Percentiles rank a stretch among this genome's conserved stretches.
Conservation (phyloP, 2,888 invertebrate species). For the Bombyx huttoni region DNA sequence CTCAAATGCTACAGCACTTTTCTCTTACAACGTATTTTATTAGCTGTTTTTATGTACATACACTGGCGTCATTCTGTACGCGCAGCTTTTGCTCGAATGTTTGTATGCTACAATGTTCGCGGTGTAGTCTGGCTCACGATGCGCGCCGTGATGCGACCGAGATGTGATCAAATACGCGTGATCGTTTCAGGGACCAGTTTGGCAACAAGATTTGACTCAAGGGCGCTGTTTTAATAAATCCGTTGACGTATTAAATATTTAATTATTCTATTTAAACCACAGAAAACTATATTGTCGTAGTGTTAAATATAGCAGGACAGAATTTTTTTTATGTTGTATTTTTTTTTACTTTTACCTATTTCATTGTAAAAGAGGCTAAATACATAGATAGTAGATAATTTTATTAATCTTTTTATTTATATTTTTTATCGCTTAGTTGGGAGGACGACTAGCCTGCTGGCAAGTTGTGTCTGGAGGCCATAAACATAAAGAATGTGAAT, state of each 20-base stretch:
- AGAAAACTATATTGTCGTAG: background rate
- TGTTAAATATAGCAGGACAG: too few relatives aligned
- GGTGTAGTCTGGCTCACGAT: background rate
- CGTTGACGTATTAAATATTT: background rate
- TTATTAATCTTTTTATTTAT: too few relatives aligned
- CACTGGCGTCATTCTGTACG: background rate
- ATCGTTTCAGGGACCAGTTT: slow-evolving; percentile 19
- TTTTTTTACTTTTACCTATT: too few relatives aligned
- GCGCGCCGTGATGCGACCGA: background rate
- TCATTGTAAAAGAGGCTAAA: too few relatives aligned
- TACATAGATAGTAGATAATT: too few relatives aligned
- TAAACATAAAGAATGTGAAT: too few relatives aligned
- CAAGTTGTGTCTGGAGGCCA: too few relatives aligned
- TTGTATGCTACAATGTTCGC: background rate
- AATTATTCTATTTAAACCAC: background rate
- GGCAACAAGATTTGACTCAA: slow-evolving; percentile 19
- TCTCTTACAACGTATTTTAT: background rate
- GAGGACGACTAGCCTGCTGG: too few relatives aligned
- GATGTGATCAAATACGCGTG: slow-evolving; percentile 10
- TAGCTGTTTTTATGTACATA: background rate
- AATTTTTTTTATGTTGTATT: too few relatives aligned
- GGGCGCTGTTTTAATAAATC: slow-evolving; percentile 6
- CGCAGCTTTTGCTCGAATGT: background rate
- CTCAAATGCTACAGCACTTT: background rate
- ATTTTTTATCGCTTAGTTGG: too few relatives aligned